These are phyloP conservation scores for Tipula unca DNA, from an alignment of 2,888 invertebrate species.

Conservation along the genomic window DNA sequence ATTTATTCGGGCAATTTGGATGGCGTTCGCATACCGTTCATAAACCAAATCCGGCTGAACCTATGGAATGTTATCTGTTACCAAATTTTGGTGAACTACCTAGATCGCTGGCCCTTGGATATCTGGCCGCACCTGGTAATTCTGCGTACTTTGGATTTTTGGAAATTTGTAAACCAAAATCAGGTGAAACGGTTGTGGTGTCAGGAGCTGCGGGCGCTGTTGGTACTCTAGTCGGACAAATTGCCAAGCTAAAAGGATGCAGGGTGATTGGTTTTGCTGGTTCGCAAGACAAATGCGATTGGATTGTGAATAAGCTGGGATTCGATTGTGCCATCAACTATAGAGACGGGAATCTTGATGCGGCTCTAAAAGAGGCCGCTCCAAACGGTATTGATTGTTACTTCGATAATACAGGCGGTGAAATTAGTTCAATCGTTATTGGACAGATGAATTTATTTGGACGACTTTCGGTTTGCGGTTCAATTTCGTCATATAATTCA, in stretches of 20 bases:
- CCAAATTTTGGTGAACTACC: constrained; percentile 53
- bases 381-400: constrained; percentile 67
- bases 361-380: constrained; percentile 51
- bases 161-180: constrained; percentile 60
- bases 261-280: constrained; percentile 64
- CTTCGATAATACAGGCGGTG: constrained; percentile 67
- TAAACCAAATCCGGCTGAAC: constrained; percentile 29
- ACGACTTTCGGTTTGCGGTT: constrained; percentile 55
- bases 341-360: constrained; percentile 49
- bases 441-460: constrained; percentile 54
- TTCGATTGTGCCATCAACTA: constrained; percentile 66
- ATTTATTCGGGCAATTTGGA: constrained; percentile 55
- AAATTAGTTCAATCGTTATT: constrained; percentile 50
- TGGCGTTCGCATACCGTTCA: constrained; percentile 51
- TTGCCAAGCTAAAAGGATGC: constrained; percentile 63
- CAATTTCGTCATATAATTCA: constrained; percentile 55
- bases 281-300: constrained; percentile 58
- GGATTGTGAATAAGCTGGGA: constrained; percentile 54
- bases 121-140: constrained; percentile 63
- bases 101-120: constrained; percentile 53
- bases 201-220: constrained; percentile 72
- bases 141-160: constrained; percentile 68
- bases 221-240: constrained; percentile 68
- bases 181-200: constrained; percentile 63
- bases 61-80: constrained; percentile 39